Evolutionary conservation across 2,797 vertebrate species (phyloP).

Genomic region (Scleropages formosus): DNA sequence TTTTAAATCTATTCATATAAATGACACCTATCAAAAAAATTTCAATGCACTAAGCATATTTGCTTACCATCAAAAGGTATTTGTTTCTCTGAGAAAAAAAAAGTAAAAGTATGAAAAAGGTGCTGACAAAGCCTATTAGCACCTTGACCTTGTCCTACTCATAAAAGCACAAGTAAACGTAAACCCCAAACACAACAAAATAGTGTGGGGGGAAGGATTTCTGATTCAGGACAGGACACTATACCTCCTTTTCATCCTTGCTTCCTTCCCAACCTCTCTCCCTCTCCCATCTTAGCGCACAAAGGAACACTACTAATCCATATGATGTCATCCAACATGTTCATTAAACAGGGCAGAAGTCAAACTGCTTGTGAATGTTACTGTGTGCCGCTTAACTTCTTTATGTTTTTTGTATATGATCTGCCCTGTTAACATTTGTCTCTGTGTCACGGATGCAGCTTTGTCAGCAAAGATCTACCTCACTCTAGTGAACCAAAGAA

Average conservation of each 20-base stretch:
- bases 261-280: neutral
- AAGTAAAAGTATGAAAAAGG: no score
- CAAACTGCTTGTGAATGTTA: neutral
- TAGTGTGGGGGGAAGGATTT: no score
- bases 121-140: no score
- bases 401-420: slow-evolving; percentile 6
- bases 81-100: slow-evolving; percentile 12
- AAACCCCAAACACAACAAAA: no score
- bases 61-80: slow-evolving; percentile 5
- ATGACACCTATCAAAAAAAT: neutral
- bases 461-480: neutral
- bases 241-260: no score
- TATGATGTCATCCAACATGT: no score
- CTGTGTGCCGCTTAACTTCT: neutral
- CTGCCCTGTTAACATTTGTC: neutral
- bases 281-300: neutral
- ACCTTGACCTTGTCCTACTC: no score
- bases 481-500: slow-evolving; percentile 11
- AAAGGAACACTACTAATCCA: no score
- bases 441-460: neutral
- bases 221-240: no score
- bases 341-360: neutral
- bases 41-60: neutral
- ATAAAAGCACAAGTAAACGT: no score
- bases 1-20: slow-evolving; percentile 8